These are phyloP conservation scores for Plutella xylostella DNA, from an alignment of 2,888 invertebrate genomes.

Conservation along the genomic window DNA sequence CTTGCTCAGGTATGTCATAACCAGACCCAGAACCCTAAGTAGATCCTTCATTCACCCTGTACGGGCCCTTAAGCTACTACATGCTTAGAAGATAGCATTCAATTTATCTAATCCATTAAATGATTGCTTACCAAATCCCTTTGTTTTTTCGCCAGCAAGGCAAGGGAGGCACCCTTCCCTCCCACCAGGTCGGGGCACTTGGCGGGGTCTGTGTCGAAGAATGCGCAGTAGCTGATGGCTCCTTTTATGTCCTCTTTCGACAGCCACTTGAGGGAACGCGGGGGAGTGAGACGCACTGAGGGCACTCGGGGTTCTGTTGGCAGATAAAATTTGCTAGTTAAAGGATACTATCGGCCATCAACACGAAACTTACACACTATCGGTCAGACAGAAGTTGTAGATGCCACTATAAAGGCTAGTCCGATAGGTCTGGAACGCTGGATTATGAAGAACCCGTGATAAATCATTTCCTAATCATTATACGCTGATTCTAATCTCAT, in stretches of 20 bases:
- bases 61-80: neutral
- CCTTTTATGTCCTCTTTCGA: constrained; percentile 28
- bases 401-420: neutral
- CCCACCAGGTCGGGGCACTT: constrained; percentile 73
- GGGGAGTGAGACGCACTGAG: constrained; percentile 21
- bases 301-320: constrained; percentile 25
- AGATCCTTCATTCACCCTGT: neutral
- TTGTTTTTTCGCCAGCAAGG: constrained; percentile 64
- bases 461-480: neutral
- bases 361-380: neutral
- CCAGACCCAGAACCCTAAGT: neutral
- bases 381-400: neutral
- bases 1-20: neutral
- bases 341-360: neutral
- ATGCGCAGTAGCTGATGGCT: constrained; percentile 36
- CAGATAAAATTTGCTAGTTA: neutral
- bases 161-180: constrained; percentile 84
- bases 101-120: too few relatives aligned
- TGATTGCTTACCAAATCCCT: constrained; percentile 46
- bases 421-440: neutral
- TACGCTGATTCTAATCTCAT: neutral
- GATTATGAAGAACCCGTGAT: neutral
- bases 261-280: constrained; percentile 36
- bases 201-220: constrained; percentile 58
- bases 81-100: too few relatives aligned